A percentile compares a stretch with the other conserved stretches of the same genome.
These are phyloP conservation scores for Nebria brevicollis DNA, from an alignment of 2,888 invertebrate genomes.

Conservation along the genomic window DNA sequence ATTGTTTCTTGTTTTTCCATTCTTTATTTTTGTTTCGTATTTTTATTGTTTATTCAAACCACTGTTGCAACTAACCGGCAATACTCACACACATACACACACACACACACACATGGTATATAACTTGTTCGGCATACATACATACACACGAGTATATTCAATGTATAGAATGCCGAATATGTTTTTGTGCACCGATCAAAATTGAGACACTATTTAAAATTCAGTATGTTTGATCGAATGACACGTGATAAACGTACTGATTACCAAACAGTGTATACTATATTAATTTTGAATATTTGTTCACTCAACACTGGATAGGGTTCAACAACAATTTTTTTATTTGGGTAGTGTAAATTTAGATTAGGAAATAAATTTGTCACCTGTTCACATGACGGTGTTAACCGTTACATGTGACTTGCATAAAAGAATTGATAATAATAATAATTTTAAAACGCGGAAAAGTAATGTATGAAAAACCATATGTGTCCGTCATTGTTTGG, in stretches of 20 bases:
- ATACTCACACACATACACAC: too few relatives aligned
- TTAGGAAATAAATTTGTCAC: too few relatives aligned
- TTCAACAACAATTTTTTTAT: too few relatives aligned
- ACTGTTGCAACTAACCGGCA: slow-evolving; percentile 17
- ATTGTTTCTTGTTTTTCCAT: slow-evolving; percentile 44
- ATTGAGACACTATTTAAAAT: slow-evolving; percentile 44
- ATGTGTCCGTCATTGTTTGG: not conserved
- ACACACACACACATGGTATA: not conserved
- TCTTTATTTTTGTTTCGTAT: slow-evolving; percentile 40
- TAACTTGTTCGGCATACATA: not conserved
- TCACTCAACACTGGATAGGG: not conserved
- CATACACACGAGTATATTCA: slow-evolving; percentile 29
- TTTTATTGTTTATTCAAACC: slow-evolving; percentile 33
- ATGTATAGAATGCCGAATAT: slow-evolving; percentile 35
- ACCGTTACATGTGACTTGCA: too few relatives aligned
- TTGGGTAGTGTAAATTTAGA: too few relatives aligned
- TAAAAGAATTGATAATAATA: not conserved
- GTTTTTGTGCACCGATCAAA: slow-evolving; percentile 29
- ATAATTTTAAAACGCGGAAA: not conserved
- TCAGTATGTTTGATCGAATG: slow-evolving; percentile 13
- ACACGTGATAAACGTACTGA: not conserved
- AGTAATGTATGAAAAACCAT: not conserved
- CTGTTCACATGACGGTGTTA: too few relatives aligned
- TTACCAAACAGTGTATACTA: not conserved
- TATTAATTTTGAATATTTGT: not conserved